phyloP scores from a whole-genome alignment of 2,797 vertebrate genomes.

The Sebastiscus albofasciatus region DNA sequence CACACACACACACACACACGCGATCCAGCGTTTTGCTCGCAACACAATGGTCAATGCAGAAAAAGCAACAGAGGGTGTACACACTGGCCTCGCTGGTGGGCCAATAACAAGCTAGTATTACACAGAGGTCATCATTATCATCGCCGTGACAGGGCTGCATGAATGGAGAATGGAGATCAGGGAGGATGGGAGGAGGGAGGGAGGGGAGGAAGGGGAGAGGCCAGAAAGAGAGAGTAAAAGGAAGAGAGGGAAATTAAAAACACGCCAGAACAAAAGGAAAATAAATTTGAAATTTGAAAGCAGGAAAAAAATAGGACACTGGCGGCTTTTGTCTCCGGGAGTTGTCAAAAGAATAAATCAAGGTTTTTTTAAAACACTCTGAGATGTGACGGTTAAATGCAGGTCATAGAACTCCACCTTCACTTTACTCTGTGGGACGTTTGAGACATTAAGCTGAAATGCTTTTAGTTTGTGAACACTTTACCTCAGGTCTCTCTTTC shows the following conservation, averaged over 20 bases:
- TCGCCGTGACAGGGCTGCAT: conserved; percentile 55
- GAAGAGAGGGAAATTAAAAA: conserved; percentile 1
- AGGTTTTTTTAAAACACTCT: neutral
- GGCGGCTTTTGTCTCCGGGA: conserved; percentile 38
- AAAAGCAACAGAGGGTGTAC: conserved; percentile 63
- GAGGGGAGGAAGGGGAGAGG: neutral
- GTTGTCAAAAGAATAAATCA: neutral
- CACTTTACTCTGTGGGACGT: neutral
- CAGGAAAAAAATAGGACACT: conserved; percentile 22
- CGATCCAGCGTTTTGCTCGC: conserved; percentile 31
- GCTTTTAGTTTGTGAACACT: neutral
- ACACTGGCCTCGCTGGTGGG: conserved; percentile 64
- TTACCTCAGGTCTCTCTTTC: neutral
- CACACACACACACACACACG: conserved; percentile 8
- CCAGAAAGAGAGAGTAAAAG: conserved; percentile 32
- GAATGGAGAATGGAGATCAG: conserved; percentile 59
- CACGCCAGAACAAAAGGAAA: conserved; percentile 32
- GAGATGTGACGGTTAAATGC: neutral
- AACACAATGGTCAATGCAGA: conserved; percentile 72
- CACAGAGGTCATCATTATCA: conserved; percentile 74
- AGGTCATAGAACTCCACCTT: neutral
- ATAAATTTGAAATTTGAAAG: conserved; percentile 37
- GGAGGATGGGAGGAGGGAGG: neutral
- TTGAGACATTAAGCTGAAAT: neutral
- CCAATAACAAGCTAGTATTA: conserved; percentile 70